A percentile compares a stretch with the other conserved stretches of the same genome.
Conservation (phyloP, 2,888 invertebrate genomes). For the Pharmacophagus antenor region DNA sequence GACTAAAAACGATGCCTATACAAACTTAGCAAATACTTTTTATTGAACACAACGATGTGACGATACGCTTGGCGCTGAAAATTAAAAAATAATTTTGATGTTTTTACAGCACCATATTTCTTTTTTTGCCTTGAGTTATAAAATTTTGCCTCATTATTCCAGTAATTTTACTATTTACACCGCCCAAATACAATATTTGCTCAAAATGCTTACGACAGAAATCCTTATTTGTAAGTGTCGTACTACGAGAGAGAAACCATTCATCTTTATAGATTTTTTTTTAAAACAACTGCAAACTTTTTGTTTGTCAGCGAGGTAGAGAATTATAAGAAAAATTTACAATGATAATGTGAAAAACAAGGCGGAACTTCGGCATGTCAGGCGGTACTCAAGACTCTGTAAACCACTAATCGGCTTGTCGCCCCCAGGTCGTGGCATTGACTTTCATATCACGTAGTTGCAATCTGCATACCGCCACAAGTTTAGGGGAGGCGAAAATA, state of each 20-base stretch:
- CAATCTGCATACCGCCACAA: conserved; percentile 64
- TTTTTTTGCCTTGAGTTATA: too few relatives aligned
- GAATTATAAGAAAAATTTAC: conserved; percentile 27
- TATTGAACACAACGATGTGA: too few relatives aligned
- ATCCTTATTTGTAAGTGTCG: not conserved
- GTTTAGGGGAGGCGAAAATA: conserved; percentile 31
- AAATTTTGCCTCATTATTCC: too few relatives aligned
- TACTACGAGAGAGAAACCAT: not conserved
- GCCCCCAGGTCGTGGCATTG: conserved; percentile 57
- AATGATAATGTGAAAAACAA: conserved; percentile 25
- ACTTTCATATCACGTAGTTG: conserved; percentile 71
- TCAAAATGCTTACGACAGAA: too few relatives aligned
- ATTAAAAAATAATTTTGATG: too few relatives aligned
- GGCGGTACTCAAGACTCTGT: conserved; percentile 27
- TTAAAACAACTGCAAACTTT: not conserved
- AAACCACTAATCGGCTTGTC: conserved; percentile 72
- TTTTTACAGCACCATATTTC: too few relatives aligned
- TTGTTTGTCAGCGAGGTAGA: not conserved
- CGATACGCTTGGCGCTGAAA: too few relatives aligned
- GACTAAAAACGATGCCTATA: too few relatives aligned
- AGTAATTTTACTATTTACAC: too few relatives aligned
- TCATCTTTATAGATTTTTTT: not conserved
- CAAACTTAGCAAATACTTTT: too few relatives aligned
- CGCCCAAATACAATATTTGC: too few relatives aligned
- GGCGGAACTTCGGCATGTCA: conserved; percentile 28